These are phyloP conservation scores for Palythoa grandis DNA, from an alignment of 92 coral and sea anemone species.

Conservation along the genomic window DNA sequence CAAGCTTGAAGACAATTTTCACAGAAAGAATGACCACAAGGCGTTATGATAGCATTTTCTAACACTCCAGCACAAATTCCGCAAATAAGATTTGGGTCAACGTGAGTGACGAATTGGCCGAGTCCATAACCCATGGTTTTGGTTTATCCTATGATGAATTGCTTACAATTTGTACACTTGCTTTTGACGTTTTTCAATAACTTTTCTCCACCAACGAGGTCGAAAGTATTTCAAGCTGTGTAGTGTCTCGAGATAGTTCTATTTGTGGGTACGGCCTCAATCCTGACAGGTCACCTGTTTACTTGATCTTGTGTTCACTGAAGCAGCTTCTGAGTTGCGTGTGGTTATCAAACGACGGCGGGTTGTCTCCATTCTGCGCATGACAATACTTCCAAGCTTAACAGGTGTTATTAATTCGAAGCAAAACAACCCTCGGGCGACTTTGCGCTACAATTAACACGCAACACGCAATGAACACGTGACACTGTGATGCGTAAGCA, in stretches of 20 bases:
- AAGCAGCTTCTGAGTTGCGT: slow-evolving; percentile 40
- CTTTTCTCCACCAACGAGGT: neutral
- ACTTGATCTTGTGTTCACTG: slow-evolving; percentile 31
- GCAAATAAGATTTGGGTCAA: slow-evolving; percentile 88
- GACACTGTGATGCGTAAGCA: neutral
- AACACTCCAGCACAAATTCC: slow-evolving; percentile 95
- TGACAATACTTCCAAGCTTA: slow-evolving; percentile 1
- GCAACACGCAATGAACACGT: neutral
- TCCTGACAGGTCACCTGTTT: slow-evolving; percentile 33
- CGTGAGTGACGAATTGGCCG: slow-evolving; percentile 70
- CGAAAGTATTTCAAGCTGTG: neutral
- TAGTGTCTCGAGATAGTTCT: neutral
- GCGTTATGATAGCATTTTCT: slow-evolving; percentile 78
- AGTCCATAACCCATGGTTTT: slow-evolving; percentile 81
- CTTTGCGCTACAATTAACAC: slow-evolving; percentile 18
- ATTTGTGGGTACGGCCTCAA: neutral
- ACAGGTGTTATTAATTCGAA: slow-evolving; percentile 16
- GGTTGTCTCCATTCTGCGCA: slow-evolving; percentile 33
- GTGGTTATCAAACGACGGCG: slow-evolving; percentile 53
- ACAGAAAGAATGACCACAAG: slow-evolving; percentile 96
- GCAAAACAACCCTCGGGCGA: slow-evolving; percentile 47
- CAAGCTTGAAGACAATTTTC: slow-evolving; percentile 83
- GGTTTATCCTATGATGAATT: neutral
- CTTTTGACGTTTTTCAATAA: neutral
- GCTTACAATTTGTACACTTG: neutral